A percentile compares a stretch with the other conserved stretches of the same genome.
phyloP scores from a whole-genome alignment of 2,888 invertebrate species.

The Eupithecia pulchellata region DNA sequence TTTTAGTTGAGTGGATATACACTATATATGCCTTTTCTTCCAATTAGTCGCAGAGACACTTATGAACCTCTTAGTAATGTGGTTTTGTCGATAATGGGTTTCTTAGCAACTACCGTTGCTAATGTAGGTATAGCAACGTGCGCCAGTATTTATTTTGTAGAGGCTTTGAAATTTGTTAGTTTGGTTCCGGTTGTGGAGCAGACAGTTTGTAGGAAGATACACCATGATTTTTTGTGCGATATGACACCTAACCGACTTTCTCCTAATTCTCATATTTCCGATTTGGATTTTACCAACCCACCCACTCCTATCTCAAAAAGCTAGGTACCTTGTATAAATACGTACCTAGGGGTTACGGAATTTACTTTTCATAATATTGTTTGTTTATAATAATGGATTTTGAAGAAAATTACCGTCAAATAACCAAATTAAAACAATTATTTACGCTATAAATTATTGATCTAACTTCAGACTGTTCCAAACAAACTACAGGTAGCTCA shows the following conservation, averaged over 20 bases:
- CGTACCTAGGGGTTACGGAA: too few species aligned
- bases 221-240: neutral
- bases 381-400: too few species aligned
- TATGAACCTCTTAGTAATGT: conserved; percentile 11
- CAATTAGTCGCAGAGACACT: conserved; percentile 20
- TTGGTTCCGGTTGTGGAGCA: neutral
- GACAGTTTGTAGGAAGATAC: too few species aligned
- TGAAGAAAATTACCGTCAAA: too few species aligned
- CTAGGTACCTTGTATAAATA: neutral
- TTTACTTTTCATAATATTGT: too few species aligned
- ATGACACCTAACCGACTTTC: neutral
- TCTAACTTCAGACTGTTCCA: too few species aligned
- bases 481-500: too few species aligned
- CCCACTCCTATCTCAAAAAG: neutral
- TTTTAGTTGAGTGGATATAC: neutral
- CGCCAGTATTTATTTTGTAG: neutral
- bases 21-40: conserved; percentile 21
- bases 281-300: neutral
- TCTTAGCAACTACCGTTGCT: conserved; percentile 37
- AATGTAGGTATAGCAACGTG: neutral
- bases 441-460: too few species aligned
- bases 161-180: neutral
- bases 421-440: too few species aligned
- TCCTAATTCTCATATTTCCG: neutral
- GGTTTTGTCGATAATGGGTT: conserved; percentile 24